Percentiles rank a stretch among this genome's conserved stretches.
These are phyloP conservation scores for Ctenicera cuprea DNA, from an alignment of 2,888 invertebrate species.

Conservation along the genomic window DNA sequence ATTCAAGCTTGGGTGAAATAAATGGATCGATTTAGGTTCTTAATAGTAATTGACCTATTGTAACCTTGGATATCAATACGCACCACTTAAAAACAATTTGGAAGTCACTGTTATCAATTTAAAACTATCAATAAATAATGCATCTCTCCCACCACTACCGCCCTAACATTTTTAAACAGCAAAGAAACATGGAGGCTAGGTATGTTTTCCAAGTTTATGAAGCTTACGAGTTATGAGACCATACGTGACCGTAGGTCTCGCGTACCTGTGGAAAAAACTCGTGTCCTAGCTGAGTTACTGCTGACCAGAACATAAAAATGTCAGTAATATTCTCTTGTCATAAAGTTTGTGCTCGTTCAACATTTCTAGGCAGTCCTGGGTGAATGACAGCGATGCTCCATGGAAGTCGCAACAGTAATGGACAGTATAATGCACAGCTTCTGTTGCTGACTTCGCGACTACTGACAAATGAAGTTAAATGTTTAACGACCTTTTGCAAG, in stretches of 20 bases:
- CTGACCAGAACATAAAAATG: slow-evolving; percentile 54
- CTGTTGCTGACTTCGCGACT: slow-evolving; percentile 29
- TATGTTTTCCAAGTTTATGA: slow-evolving; percentile 29
- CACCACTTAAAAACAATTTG: slow-evolving; percentile 38
- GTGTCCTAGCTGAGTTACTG: slow-evolving; percentile 46
- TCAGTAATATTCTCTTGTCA: slow-evolving; percentile 52
- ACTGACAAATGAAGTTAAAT: slow-evolving; percentile 36
- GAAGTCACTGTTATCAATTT: slow-evolving; percentile 32
- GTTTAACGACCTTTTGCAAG: slow-evolving; percentile 31
- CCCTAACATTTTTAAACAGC: not conserved
- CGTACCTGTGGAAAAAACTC: slow-evolving; percentile 44
- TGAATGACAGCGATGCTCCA: slow-evolving; percentile 45
- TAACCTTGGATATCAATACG: slow-evolving; percentile 24
- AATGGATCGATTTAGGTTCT: not conserved
- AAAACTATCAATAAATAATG: slow-evolving; percentile 26
- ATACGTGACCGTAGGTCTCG: slow-evolving; percentile 38
- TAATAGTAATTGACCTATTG: slow-evolving; percentile 11
- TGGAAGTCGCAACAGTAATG: slow-evolving; percentile 33
- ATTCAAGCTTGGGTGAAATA: not conserved
- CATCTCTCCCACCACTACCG: not conserved
- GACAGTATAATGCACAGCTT: slow-evolving; percentile 32
- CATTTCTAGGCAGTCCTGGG: slow-evolving; percentile 44
- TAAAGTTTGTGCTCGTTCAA: slow-evolving; percentile 51
- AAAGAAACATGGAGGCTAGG: not conserved
- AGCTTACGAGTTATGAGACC: slow-evolving; percentile 26